Base-by-base conservation (phyloP, 92 coral and sea anemone genomes). In the Phenganax subtilis region DNA sequence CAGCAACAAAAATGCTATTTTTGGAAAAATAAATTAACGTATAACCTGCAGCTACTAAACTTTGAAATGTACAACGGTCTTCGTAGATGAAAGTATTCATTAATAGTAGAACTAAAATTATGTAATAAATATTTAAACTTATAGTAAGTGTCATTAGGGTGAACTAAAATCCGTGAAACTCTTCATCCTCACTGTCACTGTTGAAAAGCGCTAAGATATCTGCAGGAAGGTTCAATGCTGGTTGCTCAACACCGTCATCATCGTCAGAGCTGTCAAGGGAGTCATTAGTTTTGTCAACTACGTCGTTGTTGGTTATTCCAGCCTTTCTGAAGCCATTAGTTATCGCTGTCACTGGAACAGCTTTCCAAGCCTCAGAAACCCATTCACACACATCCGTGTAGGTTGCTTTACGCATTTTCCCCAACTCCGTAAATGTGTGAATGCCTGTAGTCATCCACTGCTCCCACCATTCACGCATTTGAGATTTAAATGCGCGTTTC, bases 401-500 rank as follows among this genome's bases (percentile, higher is more conserved):
- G 27, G 27, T 59, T 14, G 27, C 65, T 0, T 14, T 59, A 25
- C 0, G 3, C 65, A 59, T 59, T 59, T 0, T 37, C 47, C 47
- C 47, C 47, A 0, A 37, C 47, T 37, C 47, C 0, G 47, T 37
- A 37, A 37, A 37, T 0, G 47, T 1, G 47, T 37, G 47, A 37
- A 37, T 0, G 47, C 47, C 47, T 37, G 47, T 0, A 0, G 47
- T 37, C 47, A 37, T 37, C 47, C 47, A 37, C 47, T 37, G 0
- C 47, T 37, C 47, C 47, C 47, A 37, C 47, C 47, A 0, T 37
- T 37, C 47, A 37, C 0, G 15, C 65, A 14, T 59, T 59, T 0
- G 15, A 20, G 0, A 14, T 59, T 84, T 87, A 31, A 87, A 87
- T 3, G 77, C 76, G 14, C 85, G 57, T 52, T 87, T 84, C 28